Conservation (phyloP, 2,888 invertebrate species). For the Epinotia demarniana region DNA sequence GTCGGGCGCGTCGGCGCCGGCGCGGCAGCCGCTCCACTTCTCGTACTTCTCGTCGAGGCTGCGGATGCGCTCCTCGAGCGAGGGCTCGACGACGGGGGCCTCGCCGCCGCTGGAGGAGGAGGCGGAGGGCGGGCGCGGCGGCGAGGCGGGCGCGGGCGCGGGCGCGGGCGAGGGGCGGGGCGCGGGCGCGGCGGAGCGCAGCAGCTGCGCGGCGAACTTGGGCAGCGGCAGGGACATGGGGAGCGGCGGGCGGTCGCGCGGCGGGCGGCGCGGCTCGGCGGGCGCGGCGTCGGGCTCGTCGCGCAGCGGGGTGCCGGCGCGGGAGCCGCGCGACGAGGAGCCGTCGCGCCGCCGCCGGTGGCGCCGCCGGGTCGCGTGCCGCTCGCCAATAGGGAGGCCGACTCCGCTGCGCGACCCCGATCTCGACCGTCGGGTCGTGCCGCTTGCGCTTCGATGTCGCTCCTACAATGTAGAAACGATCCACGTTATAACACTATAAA, state of each 20-base stretch:
- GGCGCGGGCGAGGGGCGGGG: conserved; percentile 75
- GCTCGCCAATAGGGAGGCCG: conserved; percentile 55
- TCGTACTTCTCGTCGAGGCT: conserved; percentile 97
- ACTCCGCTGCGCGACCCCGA: conserved; percentile 66
- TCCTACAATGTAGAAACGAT: conserved; percentile 57
- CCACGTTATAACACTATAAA: background rate
- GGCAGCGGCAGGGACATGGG: conserved; percentile 94
- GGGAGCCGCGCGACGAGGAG: conserved; percentile 86
- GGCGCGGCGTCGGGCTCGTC: conserved; percentile 91
- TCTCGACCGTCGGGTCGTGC: conserved; percentile 64
- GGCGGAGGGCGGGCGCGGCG: conserved; percentile 88
- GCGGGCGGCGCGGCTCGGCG: conserved; percentile 89
- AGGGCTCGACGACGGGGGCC: conserved; percentile 90
- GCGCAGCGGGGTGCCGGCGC: conserved; percentile 93
- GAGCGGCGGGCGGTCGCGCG: conserved; percentile 85
- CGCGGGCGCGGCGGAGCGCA: conserved; percentile 80
- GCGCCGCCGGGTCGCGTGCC: conserved; percentile 74
- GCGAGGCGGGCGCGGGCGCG: conserved; percentile 87
- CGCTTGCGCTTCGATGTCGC: conserved; percentile 67
- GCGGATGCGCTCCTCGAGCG: conserved; percentile 95
- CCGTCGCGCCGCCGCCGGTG: conserved; percentile 80
- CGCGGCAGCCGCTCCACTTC: conserved; percentile 90
- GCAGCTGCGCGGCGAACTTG: conserved; percentile 91
- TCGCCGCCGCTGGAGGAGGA: conserved; percentile 90
- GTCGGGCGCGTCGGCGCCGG: conserved; percentile 84